Percentiles rank a stretch among this genome's conserved stretches.
Conservation (phyloP, 1,140 invertebrate species). For the Drosophila pallidifrons region DNA sequence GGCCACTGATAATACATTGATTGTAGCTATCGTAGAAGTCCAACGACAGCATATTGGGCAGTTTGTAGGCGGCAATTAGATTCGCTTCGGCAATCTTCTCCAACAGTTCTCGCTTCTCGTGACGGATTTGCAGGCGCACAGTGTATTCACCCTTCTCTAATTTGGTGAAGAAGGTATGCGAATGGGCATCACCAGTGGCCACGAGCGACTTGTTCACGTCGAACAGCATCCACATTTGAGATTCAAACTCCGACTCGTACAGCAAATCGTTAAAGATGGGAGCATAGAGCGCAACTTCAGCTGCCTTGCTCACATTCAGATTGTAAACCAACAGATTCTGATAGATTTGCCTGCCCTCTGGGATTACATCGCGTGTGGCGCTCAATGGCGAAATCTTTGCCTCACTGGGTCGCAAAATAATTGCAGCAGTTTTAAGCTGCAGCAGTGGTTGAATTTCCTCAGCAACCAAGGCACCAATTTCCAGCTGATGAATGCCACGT, state of each 20-base stretch:
- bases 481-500: constrained; percentile 91
- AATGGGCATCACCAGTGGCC: constrained; percentile 94
- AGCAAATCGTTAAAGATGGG: constrained; percentile 93
- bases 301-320: constrained; percentile 92
- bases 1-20: constrained; percentile 90
- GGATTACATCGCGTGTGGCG: constrained; percentile 91
- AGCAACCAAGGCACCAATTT: constrained; percentile 89
- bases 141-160: constrained; percentile 98
- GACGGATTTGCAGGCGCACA: constrained; percentile 93
- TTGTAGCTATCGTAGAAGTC: constrained; percentile 92
- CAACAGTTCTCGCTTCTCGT: constrained; percentile 94
- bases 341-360: constrained; percentile 94
- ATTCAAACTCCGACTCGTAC: constrained; percentile 98
- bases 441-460: constrained; percentile 93
- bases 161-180: constrained; percentile 92
- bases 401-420: constrained; percentile 92
- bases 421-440: constrained; percentile 91
- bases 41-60: constrained; percentile 89
- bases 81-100: constrained; percentile 93
- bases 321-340: constrained; percentile 94
- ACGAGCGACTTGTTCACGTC: constrained; percentile 96
- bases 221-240: constrained; percentile 98
- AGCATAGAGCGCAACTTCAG: constrained; percentile 90
- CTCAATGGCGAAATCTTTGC: constrained; percentile 91
- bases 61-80: constrained; percentile 91